phyloP scores from a whole-genome alignment of 2,888 invertebrate genomes.

The Sinodicranocentrus sp. region DNA sequence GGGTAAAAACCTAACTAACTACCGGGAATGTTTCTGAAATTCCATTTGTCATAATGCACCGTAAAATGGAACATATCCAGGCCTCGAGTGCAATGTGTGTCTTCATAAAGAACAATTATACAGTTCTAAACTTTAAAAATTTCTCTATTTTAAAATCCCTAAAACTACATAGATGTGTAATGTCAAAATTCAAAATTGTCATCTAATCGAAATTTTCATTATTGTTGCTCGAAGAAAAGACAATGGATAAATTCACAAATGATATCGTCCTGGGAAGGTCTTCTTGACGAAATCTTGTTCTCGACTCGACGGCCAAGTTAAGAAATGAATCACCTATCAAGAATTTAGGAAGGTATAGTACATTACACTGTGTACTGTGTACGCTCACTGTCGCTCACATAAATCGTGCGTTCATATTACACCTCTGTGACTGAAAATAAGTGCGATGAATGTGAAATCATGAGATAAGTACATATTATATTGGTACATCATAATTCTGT shows the following conservation, averaged over 20 bases:
- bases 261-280: background rate
- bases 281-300: background rate
- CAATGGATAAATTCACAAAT: background rate
- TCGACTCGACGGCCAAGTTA: background rate
- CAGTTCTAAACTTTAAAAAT: background rate
- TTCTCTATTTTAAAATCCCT: constrained; percentile 11
- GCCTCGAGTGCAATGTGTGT: constrained; percentile 76
- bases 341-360: no score
- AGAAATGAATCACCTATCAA: no score
- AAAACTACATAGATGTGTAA: background rate
- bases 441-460: no score
- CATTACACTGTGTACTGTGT: no score
- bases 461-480: no score
- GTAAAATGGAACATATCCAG: constrained; percentile 67
- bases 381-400: no score
- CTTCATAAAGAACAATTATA: constrained; percentile 66
- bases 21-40: constrained; percentile 50
- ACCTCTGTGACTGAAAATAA: no score
- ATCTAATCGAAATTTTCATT: background rate
- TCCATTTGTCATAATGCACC: constrained; percentile 20
- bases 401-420: no score
- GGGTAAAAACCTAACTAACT: constrained; percentile 8
- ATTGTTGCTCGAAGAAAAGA: background rate
- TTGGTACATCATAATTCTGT: no score
- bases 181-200: background rate